phyloP scores from a whole-genome alignment of 1,140 invertebrate genomes.

The Nasonia longicornis region DNA sequence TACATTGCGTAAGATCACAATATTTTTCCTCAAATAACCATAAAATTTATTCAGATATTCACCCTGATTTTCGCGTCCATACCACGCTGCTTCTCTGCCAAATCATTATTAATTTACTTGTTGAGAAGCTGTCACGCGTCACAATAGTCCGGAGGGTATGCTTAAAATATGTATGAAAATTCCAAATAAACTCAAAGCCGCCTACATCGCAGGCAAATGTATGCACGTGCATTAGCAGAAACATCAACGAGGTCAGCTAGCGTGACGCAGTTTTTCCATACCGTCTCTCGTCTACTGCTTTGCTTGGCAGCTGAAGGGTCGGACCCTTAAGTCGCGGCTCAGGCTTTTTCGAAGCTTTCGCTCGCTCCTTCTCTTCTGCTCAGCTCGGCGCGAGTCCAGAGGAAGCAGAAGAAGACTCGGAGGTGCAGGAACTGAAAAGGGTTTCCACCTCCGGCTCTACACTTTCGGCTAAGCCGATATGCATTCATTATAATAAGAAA shows the following conservation, averaged over 20 bases:
- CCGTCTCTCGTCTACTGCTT: neutral
- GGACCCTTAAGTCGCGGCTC: neutral
- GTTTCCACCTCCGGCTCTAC: slow-evolving; percentile 58
- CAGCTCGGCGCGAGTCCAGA: slow-evolving; percentile 47
- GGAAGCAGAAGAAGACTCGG: slow-evolving; percentile 55
- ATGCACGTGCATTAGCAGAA: neutral
- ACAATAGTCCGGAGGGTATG: too few relatives aligned
- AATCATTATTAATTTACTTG: slow-evolving; percentile 1
- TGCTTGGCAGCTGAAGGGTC: neutral
- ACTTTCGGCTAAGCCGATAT: slow-evolving; percentile 68
- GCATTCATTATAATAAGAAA: slow-evolving; percentile 71
- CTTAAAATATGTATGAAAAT: neutral
- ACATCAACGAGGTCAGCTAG: neutral
- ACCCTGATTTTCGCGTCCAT: neutral
- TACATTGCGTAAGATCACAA: neutral
- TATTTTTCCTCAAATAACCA: neutral
- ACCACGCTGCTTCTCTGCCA: neutral
- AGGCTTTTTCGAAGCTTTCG: neutral
- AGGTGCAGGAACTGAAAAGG: slow-evolving; percentile 60
- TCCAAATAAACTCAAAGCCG: neutral
- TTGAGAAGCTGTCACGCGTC: neutral
- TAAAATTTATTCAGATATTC: neutral
- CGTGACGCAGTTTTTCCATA: neutral
- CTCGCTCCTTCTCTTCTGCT: slow-evolving; percentile 20
- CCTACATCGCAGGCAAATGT: neutral